Evolutionary conservation across 2,797 vertebrate genomes (phyloP).

Genomic region (Sebastes oblongus): DNA sequence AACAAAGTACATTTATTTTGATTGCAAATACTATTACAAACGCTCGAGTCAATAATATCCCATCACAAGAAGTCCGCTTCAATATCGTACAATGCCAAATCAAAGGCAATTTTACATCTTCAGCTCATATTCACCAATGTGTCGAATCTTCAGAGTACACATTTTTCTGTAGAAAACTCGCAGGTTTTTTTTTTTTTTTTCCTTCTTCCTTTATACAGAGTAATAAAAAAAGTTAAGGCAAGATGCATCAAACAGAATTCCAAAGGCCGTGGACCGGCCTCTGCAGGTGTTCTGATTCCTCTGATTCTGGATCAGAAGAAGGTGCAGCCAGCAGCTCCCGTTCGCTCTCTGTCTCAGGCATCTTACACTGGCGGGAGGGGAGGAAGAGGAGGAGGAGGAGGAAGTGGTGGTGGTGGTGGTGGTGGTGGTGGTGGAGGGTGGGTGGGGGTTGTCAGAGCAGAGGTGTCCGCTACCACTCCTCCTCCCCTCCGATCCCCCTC

Average conservation of each 20-base stretch:
- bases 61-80: constrained; percentile 73
- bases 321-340: constrained; percentile 77
- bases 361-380: constrained; percentile 86
- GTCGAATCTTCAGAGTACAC: constrained; percentile 82
- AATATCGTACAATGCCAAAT: constrained; percentile 72
- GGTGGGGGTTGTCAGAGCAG: constrained; percentile 80
- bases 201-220: constrained; percentile 90
- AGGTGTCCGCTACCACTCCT: constrained; percentile 83
- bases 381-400: constrained; percentile 81
- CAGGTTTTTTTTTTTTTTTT: constrained; percentile 48
- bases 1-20: constrained; percentile 74
- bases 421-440: constrained; percentile 79
- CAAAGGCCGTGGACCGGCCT: constrained; percentile 76
- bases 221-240: constrained; percentile 95
- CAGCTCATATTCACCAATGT: constrained; percentile 64
- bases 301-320: constrained; percentile 66
- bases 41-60: constrained; percentile 66
- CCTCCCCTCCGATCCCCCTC: constrained; percentile 63
- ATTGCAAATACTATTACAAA: constrained; percentile 77
- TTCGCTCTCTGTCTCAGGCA: constrained; percentile 89
- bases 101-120: constrained; percentile 66
- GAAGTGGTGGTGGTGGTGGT: neutral
- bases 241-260: constrained; percentile 98
- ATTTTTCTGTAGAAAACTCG: constrained; percentile 90
- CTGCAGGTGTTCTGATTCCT: constrained; percentile 76